Conservation (phyloP, 2,113 vertebrate genomes). For the Sigmodon hispidus region DNA sequence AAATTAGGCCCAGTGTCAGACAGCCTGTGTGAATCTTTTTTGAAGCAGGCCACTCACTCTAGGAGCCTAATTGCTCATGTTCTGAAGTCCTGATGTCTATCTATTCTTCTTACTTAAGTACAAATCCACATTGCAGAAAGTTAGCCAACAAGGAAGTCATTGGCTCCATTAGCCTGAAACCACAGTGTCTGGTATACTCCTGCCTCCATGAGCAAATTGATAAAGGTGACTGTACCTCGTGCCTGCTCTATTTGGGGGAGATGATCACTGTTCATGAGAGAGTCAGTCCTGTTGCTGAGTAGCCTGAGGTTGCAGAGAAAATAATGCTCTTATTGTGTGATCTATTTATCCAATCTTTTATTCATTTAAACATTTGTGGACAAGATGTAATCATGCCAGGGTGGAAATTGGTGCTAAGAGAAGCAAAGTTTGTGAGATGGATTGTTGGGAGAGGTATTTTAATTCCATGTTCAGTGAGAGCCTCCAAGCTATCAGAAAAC, state of each 20-base stretch:
- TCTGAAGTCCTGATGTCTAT: neutral
- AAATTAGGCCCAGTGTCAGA: neutral
- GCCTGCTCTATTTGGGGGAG: accelerated
- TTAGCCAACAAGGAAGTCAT: neutral
- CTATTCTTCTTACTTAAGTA: neutral
- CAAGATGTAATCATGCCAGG: neutral
- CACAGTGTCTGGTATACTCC: neutral
- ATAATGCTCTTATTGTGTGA: too few relatives aligned
- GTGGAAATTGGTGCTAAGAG: neutral
- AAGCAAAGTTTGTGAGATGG: neutral
- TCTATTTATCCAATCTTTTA: neutral
- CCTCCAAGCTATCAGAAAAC: neutral
- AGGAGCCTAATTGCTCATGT: neutral
- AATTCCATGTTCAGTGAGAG: neutral
- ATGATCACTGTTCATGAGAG: neutral
- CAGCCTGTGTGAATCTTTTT: neutral
- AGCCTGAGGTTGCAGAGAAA: neutral
- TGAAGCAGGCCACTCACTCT: neutral
- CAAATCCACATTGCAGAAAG: neutral
- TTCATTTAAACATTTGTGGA: neutral
- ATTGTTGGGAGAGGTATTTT: neutral
- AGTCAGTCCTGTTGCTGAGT: accelerated
- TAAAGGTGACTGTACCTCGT: neutral
- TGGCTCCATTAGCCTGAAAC: neutral
- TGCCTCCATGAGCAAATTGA: neutral